phyloP scores from a whole-genome alignment of 2,113 vertebrate genomes.

The Bufo bufo region DNA sequence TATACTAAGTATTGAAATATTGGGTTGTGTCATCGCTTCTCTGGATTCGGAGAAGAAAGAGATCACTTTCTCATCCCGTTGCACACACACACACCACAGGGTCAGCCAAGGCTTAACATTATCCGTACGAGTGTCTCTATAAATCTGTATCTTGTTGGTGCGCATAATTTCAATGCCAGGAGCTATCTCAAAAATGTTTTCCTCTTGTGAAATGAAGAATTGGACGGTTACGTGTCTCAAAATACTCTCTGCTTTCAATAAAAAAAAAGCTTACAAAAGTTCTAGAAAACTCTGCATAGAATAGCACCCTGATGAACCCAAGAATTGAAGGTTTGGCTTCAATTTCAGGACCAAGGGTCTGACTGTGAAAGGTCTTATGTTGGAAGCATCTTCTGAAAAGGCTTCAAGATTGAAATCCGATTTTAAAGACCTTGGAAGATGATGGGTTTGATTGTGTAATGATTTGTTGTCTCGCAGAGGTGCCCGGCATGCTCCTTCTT shows the following conservation, averaged over 20 bases:
- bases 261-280: not conserved
- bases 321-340: not conserved
- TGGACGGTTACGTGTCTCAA: not conserved
- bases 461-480: no score
- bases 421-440: no score
- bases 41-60: not conserved
- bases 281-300: not conserved
- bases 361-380: no score
- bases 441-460: no score
- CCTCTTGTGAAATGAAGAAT: not conserved
- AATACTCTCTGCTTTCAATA: not conserved
- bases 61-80: not conserved
- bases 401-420: no score
- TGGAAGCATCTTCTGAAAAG: no score
- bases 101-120: slow-evolving; percentile 25
- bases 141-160: slow-evolving; percentile 25
- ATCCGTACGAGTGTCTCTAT: slow-evolving; percentile 9
- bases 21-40: not conserved
- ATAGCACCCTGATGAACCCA: not conserved
- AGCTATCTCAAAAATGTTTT: slow-evolving; percentile 10
- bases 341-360: no score
- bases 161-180: not conserved
- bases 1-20: slow-evolving; percentile 41
- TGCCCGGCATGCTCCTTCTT: no score
- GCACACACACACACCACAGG: not conserved